Base-by-base conservation (phyloP, 2,888 invertebrate species). In the Megaustenia siamemsis region DNA sequence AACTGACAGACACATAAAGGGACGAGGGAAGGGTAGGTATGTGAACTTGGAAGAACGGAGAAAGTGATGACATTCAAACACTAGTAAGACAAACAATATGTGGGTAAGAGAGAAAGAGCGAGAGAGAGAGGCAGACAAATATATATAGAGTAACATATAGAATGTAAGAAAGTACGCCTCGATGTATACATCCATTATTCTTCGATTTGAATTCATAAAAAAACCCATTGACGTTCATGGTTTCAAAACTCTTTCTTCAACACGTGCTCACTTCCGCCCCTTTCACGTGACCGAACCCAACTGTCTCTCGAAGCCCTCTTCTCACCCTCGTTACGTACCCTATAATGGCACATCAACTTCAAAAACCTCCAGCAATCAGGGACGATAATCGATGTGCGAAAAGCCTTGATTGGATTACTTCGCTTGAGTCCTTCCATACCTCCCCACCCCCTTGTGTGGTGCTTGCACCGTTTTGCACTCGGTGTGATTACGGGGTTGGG, bases 321-420 rank as follows among this genome's bases (percentile, higher is more conserved):
- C 77, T 60, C 56, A 45, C 79, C 21, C 45, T 79, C 40, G 79
- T 79, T 79, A 79, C 66, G 66, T 45, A 45, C 79, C 79, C 45
- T 49, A 66, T 79, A 79, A 79, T 66, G 66, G 66, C 79, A 40
- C 79, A 66, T 66, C 66, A 63, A 79, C 79, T 79, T 79, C 40
- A 43, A 45, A 79, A 79, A 66, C 32, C n/a, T 77, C 69, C 53
- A 69, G 69, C 69, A 81, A 81, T 81, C 80, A 81, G 40, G 80
- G 66, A 81, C 68, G 66, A 68, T 81, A 81, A 81, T 81, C 80
- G 80, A 81, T 81, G 80, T 68, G 53, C 53, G 69, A 81, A 81
- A 32, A 32, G 79, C 28, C 79, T 81, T 81, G 80, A 81, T 81
- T 81, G 80, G 69, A 81, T 81, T 81, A 81, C 49, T 79, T 43